Evolutionary conservation across 2,888 invertebrate genomes (phyloP), one percentile per base, ranked within the genome.

Genomic region (Tanypteryx hageni): DNA sequence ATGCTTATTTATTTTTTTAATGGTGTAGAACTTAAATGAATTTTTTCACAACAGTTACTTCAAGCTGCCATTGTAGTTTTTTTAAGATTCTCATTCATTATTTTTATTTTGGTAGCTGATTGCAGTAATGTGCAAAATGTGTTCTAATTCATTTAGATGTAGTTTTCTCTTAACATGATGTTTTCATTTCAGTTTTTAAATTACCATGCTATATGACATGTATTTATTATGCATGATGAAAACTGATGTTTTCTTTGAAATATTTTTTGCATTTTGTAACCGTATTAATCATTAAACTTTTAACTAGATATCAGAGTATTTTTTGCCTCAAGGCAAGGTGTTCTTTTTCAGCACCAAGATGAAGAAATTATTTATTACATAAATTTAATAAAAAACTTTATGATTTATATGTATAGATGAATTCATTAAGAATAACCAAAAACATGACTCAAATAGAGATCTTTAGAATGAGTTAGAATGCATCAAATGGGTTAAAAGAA

Each of bases 41-140:
- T 89, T 89, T 89, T 86, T 68, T 68, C 64, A 89, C 64, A 3
- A 89, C 89, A 89, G 89, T 89, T 89, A 89, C 89, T 64, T 89
- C 64, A 89, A 89, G 89, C 89, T 89, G 89, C 89, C 89, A 89
- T 89, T 89, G 89, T 89, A 89, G 89, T 44, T 89, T 64, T 68
- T 64, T 89, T 89, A 44, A n/a, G 44, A 44, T 44, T 89, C 89
- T 89, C 64, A 89, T 89, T 64, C 68, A 89, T 89, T 89, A 44
- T 89, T 89, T 89, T 89, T 89, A 68, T 89, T 89, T 89, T 89
- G 89, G 89, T 89, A 89, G 89, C 89, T 89, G 89, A 89, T 89
- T 89, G 89, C 89, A 89, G 89, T 89, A 89, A 68, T 89, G 27
- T 89, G 61, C 64, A 89, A 44, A 83, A 89, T 89, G 89, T 89